phyloP scores from a whole-genome alignment of 2,113 vertebrate genomes.

The Siphamia tubifer region DNA sequence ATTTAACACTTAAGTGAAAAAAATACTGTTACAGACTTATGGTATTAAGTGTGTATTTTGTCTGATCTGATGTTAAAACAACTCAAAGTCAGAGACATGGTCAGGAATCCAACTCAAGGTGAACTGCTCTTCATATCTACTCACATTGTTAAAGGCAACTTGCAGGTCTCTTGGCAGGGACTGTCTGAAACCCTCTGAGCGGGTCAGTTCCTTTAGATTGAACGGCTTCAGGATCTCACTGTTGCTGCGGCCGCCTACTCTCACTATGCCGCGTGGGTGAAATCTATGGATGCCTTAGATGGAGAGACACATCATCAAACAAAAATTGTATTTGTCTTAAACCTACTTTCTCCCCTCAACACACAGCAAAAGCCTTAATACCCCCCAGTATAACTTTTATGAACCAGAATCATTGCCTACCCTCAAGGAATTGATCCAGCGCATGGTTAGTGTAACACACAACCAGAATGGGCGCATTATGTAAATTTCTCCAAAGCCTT shows the following conservation, averaged over 20 bases:
- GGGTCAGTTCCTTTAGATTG: constrained; percentile 84
- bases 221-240: constrained; percentile 86
- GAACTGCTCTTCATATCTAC: background rate
- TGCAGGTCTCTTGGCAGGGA: constrained; percentile 72
- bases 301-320: background rate
- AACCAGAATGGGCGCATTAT: constrained; percentile 83
- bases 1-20: too few relatives aligned
- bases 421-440: constrained; percentile 98
- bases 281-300: constrained; percentile 85
- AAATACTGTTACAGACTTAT: background rate
- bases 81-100: too few relatives aligned
- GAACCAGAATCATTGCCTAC: constrained; percentile 64
- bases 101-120: too few relatives aligned
- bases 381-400: too few relatives aligned
- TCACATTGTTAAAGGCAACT: constrained; percentile 77
- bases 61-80: too few relatives aligned
- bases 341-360: background rate
- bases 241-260: constrained; percentile 90
- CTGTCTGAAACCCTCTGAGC: constrained; percentile 40
- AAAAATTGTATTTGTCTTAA: background rate
- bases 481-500: constrained; percentile 61
- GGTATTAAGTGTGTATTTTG: too few relatives aligned
- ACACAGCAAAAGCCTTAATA: background rate
- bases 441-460: constrained; percentile 98
- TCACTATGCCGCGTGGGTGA: constrained; percentile 82